Evolutionary conservation across 1,140 invertebrate genomes (phyloP).

Genomic region (Diorhabda carinulata): DNA sequence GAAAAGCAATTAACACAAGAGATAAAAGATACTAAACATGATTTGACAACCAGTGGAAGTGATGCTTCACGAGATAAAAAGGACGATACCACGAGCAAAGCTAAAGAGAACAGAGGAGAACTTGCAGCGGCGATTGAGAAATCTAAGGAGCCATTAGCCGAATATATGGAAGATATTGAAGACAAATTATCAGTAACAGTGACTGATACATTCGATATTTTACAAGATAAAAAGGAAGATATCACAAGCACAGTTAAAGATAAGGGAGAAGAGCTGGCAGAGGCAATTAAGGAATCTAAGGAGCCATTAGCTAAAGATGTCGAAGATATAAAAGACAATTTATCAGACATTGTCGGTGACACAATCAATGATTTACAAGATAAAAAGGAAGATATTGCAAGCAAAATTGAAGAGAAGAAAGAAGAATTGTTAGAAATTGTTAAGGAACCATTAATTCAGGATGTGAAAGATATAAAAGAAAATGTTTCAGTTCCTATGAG

Average conservation of each 20-base stretch:
- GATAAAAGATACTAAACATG: too few species aligned
- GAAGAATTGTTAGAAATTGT: background rate
- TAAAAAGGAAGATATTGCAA: background rate
- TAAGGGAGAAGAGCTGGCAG: background rate
- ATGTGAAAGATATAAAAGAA: background rate
- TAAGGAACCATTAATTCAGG: too few species aligned
- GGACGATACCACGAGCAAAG: background rate
- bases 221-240: too few species aligned
- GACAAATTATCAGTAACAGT: too few species aligned
- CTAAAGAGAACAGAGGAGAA: background rate
- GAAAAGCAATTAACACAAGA: too few species aligned
- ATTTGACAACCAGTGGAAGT: too few species aligned
- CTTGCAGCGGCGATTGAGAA: too few species aligned
- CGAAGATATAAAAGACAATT: constrained; percentile 1
- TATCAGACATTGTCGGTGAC: background rate
- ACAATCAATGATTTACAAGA: background rate
- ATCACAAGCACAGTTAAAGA: background rate
- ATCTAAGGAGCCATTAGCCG: too few species aligned
- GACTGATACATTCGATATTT: background rate
- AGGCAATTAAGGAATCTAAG: too few species aligned
- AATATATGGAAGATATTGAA: too few species aligned
- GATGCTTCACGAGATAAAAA: too few species aligned
- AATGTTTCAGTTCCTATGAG: background rate
- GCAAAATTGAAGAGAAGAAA: background rate
- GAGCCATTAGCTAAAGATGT: background rate